phyloP scores from a whole-genome alignment of 2,888 invertebrate species.

The Oscheius myriophilus region DNA sequence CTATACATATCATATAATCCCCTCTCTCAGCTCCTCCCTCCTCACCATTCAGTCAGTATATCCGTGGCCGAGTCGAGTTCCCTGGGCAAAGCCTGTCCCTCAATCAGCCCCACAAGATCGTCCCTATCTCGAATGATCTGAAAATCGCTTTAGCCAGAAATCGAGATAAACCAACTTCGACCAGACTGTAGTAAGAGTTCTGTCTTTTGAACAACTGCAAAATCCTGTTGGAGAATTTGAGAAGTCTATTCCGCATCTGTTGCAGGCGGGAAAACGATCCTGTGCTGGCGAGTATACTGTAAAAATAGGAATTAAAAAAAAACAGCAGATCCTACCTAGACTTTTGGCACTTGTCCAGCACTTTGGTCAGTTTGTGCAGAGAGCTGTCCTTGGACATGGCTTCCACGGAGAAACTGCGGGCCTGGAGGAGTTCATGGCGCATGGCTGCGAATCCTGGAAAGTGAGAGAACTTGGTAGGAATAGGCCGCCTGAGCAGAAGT shows the following conservation, averaged over 20 bases:
- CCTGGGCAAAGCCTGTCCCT: slow-evolving; percentile 47
- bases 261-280: neutral
- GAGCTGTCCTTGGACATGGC: slow-evolving; percentile 22
- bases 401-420: slow-evolving; percentile 13
- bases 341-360: slow-evolving; percentile 17
- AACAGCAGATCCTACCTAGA: too few species aligned
- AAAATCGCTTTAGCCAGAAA: slow-evolving; percentile 10
- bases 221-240: slow-evolving; percentile 34
- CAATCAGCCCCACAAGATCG: slow-evolving; percentile 53
- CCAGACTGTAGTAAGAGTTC: slow-evolving; percentile 41
- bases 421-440: slow-evolving; percentile 5
- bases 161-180: slow-evolving; percentile 35
- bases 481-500: too few species aligned
- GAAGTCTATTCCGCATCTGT: slow-evolving; percentile 16
- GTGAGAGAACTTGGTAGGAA: neutral
- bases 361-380: slow-evolving; percentile 31
- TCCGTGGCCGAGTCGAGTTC: slow-evolving; percentile 1
- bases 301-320: too few species aligned
- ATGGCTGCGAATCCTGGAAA: slow-evolving; percentile 8
- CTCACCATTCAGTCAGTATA: slow-evolving; percentile 19
- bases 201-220: slow-evolving; percentile 38
- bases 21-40: too few species aligned
- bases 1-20: too few species aligned
- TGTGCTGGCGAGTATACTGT: slow-evolving; percentile 28
- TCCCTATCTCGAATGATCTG: slow-evolving; percentile 55